phyloP scores from a whole-genome alignment of 2,113 vertebrate species.

The Propithecus coquereli region DNA sequence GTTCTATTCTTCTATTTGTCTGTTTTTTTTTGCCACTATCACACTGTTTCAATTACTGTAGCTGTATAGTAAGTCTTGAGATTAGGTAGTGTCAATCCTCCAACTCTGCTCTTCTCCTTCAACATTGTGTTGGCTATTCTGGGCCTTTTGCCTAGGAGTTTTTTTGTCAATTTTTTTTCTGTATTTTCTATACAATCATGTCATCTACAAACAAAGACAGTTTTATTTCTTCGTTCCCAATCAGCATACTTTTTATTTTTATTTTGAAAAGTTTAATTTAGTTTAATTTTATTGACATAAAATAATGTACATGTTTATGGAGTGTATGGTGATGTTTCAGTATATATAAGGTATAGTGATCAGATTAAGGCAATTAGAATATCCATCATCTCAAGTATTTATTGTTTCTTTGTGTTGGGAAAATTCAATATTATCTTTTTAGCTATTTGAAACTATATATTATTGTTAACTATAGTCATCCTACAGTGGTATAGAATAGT shows the following conservation, averaged over 20 bases:
- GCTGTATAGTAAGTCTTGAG: background rate
- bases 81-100: background rate
- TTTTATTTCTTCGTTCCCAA: background rate
- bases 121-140: background rate
- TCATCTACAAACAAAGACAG: background rate
- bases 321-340: background rate
- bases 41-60: background rate
- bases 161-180: background rate
- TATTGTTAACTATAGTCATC: background rate
- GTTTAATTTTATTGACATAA: background rate
- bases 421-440: background rate
- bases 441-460: background rate
- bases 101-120: background rate
- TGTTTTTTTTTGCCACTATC: background rate
- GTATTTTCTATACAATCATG: background rate
- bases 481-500: background rate
- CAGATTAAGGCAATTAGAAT: background rate
- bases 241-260: background rate
- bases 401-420: background rate
- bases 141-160: background rate
- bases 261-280: background rate
- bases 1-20: background rate
- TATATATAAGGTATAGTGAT: background rate
- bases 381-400: background rate
- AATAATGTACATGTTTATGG: background rate